A percentile compares a stretch with the other conserved stretches of the same genome.
phyloP scores from a whole-genome alignment of 1,140 invertebrate species.

The Ips typographus region DNA sequence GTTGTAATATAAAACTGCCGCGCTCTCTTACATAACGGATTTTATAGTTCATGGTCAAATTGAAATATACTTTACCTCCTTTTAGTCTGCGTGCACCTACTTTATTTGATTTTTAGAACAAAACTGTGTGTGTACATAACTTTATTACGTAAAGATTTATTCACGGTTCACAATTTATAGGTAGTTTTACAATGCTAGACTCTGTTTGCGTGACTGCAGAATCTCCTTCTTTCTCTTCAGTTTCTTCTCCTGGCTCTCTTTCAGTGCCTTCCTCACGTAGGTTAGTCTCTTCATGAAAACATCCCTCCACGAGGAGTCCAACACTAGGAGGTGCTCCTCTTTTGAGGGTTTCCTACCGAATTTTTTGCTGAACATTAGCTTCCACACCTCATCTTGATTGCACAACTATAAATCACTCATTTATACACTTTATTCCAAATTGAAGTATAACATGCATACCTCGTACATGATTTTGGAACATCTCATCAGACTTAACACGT shows the following conservation, averaged over 20 bases:
- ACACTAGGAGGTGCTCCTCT: constrained; percentile 28
- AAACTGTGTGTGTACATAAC: background rate
- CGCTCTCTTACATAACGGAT: constrained; percentile 1
- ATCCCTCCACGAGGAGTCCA: constrained; percentile 27
- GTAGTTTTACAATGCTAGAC: background rate
- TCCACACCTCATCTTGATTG: constrained; percentile 29
- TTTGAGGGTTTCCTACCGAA: constrained; percentile 21
- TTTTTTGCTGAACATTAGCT: constrained; percentile 21
- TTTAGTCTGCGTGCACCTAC: background rate
- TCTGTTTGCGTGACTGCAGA: background rate
- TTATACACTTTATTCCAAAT: background rate
- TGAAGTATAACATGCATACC: constrained; percentile 39
- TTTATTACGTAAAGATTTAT: background rate
- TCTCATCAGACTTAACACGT: constrained; percentile 48
- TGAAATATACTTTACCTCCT: constrained; percentile 7
- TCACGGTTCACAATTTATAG: background rate
- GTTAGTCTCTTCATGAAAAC: constrained; percentile 24
- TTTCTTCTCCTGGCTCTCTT: constrained; percentile 4
- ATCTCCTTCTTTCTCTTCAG: constrained; percentile 8
- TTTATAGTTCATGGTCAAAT: constrained; percentile 21
- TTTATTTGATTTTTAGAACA: background rate
- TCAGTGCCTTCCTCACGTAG: constrained; percentile 17
- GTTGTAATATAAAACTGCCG: background rate
- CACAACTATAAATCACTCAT: constrained; percentile 16
- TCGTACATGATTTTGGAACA: constrained; percentile 49